Evolutionary conservation across 2,113 vertebrate genomes (phyloP), one percentile per base, ranked within the genome.

Genomic region (Triplophysa rosa): DNA sequence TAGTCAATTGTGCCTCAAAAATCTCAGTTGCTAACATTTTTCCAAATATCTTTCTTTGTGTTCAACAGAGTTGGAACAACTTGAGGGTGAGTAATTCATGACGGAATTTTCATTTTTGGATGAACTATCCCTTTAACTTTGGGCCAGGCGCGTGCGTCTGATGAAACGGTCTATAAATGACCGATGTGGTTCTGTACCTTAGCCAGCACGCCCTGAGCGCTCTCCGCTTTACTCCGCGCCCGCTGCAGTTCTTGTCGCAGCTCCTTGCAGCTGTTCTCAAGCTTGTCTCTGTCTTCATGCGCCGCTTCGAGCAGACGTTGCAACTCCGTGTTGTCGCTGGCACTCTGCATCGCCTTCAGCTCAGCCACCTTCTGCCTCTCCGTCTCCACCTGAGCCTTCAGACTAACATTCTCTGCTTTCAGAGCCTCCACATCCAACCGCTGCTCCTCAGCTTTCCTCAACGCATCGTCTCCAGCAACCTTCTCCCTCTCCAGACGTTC

Each of bases 171-270:
- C 1, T 52, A 52, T 52, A 58, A 59, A 68, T 4, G 13, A 58
- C 10, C 1, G 37, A n/a, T 54, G 33, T 42, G n/a, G 23, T 58
- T 10, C 42, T 49, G 81, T 92, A 98, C 95, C 96, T 97, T 97
- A 63, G 91, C 87, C 4, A 97, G 87, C 2, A 93, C 81, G 2
- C 91, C 87, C 67, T 90, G 93, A 52, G 93, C n/a, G 0, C 90
- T 91, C 81, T 96, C 95, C 4, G 91, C 81, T 76, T 97, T 95
- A 16, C 91, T 90, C 23, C 90, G 93, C 2, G 94, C 93, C 82
- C 95, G 94, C 49, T 95, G 87, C 58, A 96, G 87, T 76, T 96
- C 95, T 85, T 95, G 93, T 80, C 84, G 95, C 80, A 97, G 93
- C 86, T 96, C 95, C 0, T 90, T 89, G 83, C 95, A 94, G 77